phyloP scores from a whole-genome alignment of 2,888 invertebrate genomes.

The Periphyllus acericola region DNA sequence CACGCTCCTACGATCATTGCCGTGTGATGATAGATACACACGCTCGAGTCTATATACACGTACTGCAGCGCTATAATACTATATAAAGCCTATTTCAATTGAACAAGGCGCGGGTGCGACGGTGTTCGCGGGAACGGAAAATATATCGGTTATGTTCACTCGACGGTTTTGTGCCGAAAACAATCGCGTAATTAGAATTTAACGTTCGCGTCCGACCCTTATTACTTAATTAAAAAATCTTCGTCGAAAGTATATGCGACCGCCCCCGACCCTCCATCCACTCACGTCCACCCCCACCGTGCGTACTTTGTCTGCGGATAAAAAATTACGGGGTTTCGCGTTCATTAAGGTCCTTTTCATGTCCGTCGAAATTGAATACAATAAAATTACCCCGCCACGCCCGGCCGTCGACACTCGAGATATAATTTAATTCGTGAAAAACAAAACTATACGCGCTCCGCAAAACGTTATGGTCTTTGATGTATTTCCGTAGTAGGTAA shows the following conservation, averaged over 20 bases:
- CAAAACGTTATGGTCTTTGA: slow-evolving; percentile 33
- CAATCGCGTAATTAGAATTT: slow-evolving; percentile 52
- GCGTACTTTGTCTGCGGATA: neutral
- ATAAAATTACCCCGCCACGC: neutral
- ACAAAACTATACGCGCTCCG: neutral
- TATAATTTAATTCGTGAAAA: slow-evolving; percentile 4
- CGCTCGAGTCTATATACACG: neutral
- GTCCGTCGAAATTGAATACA: neutral
- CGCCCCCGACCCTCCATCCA: too few species aligned
- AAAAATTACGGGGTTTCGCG: slow-evolving; percentile 20
- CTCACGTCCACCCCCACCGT: too few species aligned
- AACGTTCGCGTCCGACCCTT: neutral
- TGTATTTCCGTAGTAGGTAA: neutral
- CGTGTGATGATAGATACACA: neutral
- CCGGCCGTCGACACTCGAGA: neutral
- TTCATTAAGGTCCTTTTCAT: slow-evolving; percentile 36
- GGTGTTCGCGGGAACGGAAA: neutral
- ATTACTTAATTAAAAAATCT: slow-evolving; percentile 38
- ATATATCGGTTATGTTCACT: neutral
- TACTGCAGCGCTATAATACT: too few species aligned
- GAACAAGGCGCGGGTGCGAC: neutral
- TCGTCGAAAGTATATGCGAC: neutral
- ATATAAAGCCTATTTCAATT: neutral
- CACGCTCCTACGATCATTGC: too few species aligned
- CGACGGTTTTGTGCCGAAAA: neutral